Evolutionary conservation across 2,888 invertebrate species (phyloP).

Genomic region (Aethes cnicana): DNA sequence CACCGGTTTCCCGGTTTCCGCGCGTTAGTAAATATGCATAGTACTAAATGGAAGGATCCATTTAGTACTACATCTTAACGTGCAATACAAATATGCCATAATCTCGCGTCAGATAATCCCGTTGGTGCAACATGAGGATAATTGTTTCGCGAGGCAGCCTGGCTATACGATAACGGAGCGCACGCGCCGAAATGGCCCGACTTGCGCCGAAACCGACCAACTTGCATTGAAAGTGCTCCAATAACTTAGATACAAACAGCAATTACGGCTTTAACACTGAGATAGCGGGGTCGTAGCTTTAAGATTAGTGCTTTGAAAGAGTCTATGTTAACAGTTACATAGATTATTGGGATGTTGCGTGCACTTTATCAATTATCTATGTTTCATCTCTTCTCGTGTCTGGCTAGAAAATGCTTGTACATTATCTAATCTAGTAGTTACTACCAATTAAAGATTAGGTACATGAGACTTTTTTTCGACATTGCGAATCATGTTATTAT

Average conservation of each 20-base stretch:
- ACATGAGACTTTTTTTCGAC: too few relatives aligned
- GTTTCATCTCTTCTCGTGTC: too few relatives aligned
- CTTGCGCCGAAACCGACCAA: constrained; percentile 36
- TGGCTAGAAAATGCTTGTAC: too few relatives aligned
- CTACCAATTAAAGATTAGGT: too few relatives aligned
- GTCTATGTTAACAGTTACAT: constrained; percentile 5
- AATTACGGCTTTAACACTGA: constrained; percentile 25
- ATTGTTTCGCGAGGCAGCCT: constrained; percentile 61
- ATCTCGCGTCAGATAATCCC: constrained; percentile 31
- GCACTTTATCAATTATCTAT: background rate
- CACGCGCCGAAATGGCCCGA: constrained; percentile 32
- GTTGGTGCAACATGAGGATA: constrained; percentile 51
- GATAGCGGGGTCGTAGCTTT: constrained; percentile 31
- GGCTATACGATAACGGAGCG: constrained; percentile 56
- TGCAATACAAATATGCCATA: constrained; percentile 1
- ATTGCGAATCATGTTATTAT: too few relatives aligned
- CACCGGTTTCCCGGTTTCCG: too few relatives aligned
- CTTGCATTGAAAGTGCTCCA: constrained; percentile 17
- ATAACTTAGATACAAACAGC: constrained; percentile 39
- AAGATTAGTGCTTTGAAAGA: constrained; percentile 10
- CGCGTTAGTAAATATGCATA: too few relatives aligned
- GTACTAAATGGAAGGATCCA: too few relatives aligned
- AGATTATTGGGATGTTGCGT: constrained; percentile 6
- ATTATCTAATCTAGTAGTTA: too few relatives aligned
- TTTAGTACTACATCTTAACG: too few relatives aligned